Conservation (phyloP, 2,888 invertebrate species). For the Plagiodera versicolora region DNA sequence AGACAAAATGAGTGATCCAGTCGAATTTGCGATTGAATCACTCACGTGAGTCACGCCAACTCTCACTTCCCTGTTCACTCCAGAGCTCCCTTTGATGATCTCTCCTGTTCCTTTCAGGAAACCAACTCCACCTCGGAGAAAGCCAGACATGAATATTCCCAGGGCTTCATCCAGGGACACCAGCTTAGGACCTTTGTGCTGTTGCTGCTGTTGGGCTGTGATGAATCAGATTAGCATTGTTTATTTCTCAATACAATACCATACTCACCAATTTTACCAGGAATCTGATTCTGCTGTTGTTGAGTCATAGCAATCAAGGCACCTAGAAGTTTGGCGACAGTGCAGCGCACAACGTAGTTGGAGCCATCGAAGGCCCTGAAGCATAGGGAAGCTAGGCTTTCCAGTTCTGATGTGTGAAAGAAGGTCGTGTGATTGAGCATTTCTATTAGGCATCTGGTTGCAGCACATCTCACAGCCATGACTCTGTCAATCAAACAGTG, state of each 20-base stretch:
- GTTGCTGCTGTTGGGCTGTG: constrained; percentile 34
- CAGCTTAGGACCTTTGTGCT: constrained; percentile 59
- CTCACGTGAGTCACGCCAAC: constrained; percentile 95
- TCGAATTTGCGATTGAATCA: constrained; percentile 4
- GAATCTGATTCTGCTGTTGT: constrained; percentile 59
- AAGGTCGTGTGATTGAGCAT: constrained; percentile 86
- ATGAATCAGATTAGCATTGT: background rate
- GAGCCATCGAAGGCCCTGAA: constrained; percentile 90
- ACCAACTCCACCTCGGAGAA: constrained; percentile 89
- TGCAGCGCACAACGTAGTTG: constrained; percentile 88
- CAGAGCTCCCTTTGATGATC: constrained; percentile 93
- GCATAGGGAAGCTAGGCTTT: constrained; percentile 88
- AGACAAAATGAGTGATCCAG: background rate
- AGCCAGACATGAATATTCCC: constrained; percentile 89
- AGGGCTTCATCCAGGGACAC: constrained; percentile 89
- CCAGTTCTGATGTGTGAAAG: constrained; percentile 85
- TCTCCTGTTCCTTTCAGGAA: constrained; percentile 92
- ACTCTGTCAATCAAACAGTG: constrained; percentile 89
- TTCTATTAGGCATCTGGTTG: constrained; percentile 86
- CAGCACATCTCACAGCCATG: constrained; percentile 89
- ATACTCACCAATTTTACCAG: constrained; percentile 50
- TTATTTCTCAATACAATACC: background rate
- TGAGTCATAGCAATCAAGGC: constrained; percentile 85
- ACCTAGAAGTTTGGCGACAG: constrained; percentile 90
- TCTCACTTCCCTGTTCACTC: constrained; percentile 92